phyloP scores from a whole-genome alignment of 2,888 invertebrate species.

The Platycheirus albimanus region DNA sequence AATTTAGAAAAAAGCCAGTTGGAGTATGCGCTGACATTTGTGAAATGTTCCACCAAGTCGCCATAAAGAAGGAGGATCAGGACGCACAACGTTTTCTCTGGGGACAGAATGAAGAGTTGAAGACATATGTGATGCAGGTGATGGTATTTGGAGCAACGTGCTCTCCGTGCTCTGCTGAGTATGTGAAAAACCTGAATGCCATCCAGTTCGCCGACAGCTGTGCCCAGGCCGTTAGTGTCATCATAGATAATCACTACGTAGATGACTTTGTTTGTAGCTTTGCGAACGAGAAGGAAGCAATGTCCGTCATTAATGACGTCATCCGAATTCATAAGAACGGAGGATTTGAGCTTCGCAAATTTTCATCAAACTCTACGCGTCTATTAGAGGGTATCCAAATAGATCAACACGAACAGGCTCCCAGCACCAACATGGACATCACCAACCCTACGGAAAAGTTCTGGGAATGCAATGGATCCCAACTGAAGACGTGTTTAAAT shows the following conservation, averaged over 20 bases:
- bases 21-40: no score
- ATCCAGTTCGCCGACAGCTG: neutral
- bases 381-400: neutral
- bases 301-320: constrained; percentile 4
- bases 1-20: constrained; percentile 17
- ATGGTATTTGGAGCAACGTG: constrained; percentile 49
- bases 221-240: constrained; percentile 18
- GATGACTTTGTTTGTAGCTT: constrained; percentile 48
- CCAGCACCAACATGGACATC: constrained; percentile 2
- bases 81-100: constrained; percentile 28
- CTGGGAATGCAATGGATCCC: constrained; percentile 25
- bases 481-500: neutral
- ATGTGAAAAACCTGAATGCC: constrained; percentile 12
- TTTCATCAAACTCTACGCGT: constrained; percentile 24
- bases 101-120: neutral
- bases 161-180: constrained; percentile 31
- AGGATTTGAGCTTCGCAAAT: constrained; percentile 30
- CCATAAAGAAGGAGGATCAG: constrained; percentile 7
- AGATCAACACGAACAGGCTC: neutral
- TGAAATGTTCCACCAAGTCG: no score
- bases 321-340: constrained; percentile 14
- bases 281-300: constrained; percentile 14
- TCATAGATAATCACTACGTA: constrained; percentile 26
- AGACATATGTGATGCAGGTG: constrained; percentile 5
- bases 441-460: neutral